Evolutionary conservation across 2,888 invertebrate species (phyloP).

Genomic region (Drosophila neotestacea): DNA sequence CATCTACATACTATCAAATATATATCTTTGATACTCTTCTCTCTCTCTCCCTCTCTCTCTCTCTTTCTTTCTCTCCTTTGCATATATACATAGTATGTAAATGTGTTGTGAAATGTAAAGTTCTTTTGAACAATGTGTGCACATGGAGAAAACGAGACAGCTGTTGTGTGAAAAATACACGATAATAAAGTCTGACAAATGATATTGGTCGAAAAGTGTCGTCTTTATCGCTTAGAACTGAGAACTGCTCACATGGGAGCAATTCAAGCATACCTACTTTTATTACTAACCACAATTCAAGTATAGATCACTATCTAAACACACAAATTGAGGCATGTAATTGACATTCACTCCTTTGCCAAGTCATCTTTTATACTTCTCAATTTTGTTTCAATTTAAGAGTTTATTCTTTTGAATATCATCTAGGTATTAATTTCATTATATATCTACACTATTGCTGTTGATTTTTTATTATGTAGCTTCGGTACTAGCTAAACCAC

Average conservation of each 20-base stretch:
- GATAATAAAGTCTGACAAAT: constrained; percentile 34
- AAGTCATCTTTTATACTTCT: not conserved
- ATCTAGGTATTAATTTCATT: too few relatives aligned
- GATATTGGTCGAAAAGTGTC: constrained; percentile 20
- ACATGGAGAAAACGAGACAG: constrained; percentile 45
- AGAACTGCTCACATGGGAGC: constrained; percentile 40
- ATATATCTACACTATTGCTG: not conserved
- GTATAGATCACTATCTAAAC: constrained; percentile 5
- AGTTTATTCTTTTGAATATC: not conserved
- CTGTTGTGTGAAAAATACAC: constrained; percentile 37
- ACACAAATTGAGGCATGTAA: constrained; percentile 13
- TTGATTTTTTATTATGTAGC: too few relatives aligned
- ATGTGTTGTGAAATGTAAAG: constrained; percentile 60
- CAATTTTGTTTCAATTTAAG: not conserved
- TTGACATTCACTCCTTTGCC: constrained; percentile 10
- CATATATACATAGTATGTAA: constrained; percentile 47
- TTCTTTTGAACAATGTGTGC: constrained; percentile 54
- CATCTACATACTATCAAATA: not conserved
- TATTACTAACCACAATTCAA: constrained; percentile 5
- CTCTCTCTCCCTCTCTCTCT: not conserved
- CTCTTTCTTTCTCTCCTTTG: not conserved
- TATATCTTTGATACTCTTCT: constrained; percentile 4
- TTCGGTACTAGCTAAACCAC: not conserved
- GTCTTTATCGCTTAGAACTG: constrained; percentile 7
- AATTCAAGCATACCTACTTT: constrained; percentile 9